Percentiles rank a stretch among this genome's conserved stretches.
Conservation (phyloP, 2,888 invertebrate genomes). For the Iphiclides podalirius region DNA sequence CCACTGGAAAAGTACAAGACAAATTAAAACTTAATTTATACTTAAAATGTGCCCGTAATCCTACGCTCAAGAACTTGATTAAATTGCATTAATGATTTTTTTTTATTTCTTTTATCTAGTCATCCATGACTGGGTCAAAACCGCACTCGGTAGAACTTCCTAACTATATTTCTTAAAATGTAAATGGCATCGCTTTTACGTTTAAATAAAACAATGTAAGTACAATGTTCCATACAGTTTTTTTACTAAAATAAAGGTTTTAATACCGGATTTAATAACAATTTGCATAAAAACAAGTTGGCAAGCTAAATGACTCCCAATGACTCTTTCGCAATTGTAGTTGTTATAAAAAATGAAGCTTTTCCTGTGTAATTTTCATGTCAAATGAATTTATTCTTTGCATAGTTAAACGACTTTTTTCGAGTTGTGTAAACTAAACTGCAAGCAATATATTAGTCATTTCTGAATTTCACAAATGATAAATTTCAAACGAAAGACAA, state of each 20-base stretch:
- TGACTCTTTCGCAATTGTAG: not conserved
- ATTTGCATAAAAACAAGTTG: not conserved
- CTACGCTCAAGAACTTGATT: constrained; percentile 66
- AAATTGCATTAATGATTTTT: constrained; percentile 55
- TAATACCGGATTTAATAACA: too few relatives aligned
- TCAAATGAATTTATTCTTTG: not conserved
- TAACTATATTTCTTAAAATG: too few relatives aligned
- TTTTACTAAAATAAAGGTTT: too few relatives aligned
- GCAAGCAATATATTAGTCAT: too few relatives aligned
- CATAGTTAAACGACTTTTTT: too few relatives aligned
- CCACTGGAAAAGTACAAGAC: constrained; percentile 62
- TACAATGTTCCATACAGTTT: too few relatives aligned
- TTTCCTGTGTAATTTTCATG: not conserved
- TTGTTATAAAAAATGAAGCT: not conserved
- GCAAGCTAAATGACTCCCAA: not conserved
- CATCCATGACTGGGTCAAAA: not conserved
- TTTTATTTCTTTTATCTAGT: constrained; percentile 41
- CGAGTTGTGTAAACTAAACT: too few relatives aligned
- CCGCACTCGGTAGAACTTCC: too few relatives aligned
- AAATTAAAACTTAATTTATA: constrained; percentile 66
- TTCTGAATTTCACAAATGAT: too few relatives aligned
- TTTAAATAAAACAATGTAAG: too few relatives aligned
- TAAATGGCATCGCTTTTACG: too few relatives aligned
- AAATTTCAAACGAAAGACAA: not conserved
- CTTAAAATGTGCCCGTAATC: constrained; percentile 63